A percentile compares a stretch with the other conserved stretches of the same genome.
Conservation (phyloP, 2,113 vertebrate species). For the Rhagologus leucostigma region DNA sequence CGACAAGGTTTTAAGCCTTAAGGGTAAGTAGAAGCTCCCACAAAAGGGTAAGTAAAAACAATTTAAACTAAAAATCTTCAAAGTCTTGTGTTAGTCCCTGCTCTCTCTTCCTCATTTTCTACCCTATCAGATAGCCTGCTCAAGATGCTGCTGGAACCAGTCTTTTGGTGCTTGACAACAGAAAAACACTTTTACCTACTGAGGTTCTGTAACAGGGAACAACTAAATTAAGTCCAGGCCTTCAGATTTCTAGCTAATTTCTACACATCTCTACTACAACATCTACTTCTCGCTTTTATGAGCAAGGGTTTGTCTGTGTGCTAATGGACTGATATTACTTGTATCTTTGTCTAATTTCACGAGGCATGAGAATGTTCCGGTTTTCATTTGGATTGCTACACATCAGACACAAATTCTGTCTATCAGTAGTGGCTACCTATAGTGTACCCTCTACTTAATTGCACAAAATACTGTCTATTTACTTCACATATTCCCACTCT, state of each 20-base stretch:
- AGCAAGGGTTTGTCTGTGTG: not conserved
- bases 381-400: not conserved
- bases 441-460: not conserved
- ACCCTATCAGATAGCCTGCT: not conserved
- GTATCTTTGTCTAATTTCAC: not conserved
- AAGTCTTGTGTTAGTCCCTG: not conserved
- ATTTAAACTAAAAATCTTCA: not conserved
- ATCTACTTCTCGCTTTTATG: not conserved
- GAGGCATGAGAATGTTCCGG: not conserved
- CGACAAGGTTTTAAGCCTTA: not conserved
- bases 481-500: not conserved
- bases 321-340: not conserved
- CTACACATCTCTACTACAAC: not conserved
- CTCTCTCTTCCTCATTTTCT: not conserved
- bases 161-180: not conserved
- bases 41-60: not conserved
- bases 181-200: not conserved
- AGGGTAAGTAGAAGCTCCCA: not conserved
- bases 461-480: not conserved
- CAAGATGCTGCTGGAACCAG: not conserved
- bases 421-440: not conserved
- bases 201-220: not conserved
- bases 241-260: not conserved
- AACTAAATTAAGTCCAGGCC: not conserved
- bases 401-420: not conserved